These are phyloP conservation scores for Sialia sialis DNA, from an alignment of 2,113 vertebrate species.

Conservation along the genomic window DNA sequence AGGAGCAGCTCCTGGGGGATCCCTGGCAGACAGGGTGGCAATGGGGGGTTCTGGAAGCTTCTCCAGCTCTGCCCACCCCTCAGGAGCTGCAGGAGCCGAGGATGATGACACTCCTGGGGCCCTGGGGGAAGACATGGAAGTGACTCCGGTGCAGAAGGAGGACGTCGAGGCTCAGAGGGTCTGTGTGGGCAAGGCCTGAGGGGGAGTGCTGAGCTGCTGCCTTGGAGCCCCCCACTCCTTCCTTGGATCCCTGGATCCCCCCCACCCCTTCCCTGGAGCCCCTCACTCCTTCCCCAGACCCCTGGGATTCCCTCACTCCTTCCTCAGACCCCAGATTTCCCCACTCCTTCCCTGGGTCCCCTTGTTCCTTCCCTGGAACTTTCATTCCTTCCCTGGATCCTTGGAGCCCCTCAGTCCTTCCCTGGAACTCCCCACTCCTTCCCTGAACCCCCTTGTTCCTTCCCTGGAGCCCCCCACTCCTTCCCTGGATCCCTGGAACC, in stretches of 20 bases:
- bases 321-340: too few relatives aligned
- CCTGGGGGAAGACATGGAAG: neutral
- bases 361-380: too few relatives aligned
- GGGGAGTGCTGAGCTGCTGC: neutral
- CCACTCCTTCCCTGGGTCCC: neutral
- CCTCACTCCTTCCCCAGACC: too few relatives aligned
- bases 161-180: constrained; percentile 74
- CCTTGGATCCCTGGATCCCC: neutral
- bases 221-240: neutral
- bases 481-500: neutral
- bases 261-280: neutral
- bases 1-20: neutral
- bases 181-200: neutral
- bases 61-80: rapidly evolving
- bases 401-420: neutral
- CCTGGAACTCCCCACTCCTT: neutral
- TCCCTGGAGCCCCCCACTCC: neutral
- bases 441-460: neutral
- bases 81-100: neutral
- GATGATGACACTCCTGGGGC: neutral
- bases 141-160: neutral
- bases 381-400: too few relatives aligned
- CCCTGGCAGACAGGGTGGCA: neutral
- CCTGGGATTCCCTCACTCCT: too few relatives aligned
- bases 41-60: neutral